Percentiles rank a stretch among this genome's conserved stretches.
Conservation (phyloP, 2,113 vertebrate species). For the Ovibos moschatus region DNA sequence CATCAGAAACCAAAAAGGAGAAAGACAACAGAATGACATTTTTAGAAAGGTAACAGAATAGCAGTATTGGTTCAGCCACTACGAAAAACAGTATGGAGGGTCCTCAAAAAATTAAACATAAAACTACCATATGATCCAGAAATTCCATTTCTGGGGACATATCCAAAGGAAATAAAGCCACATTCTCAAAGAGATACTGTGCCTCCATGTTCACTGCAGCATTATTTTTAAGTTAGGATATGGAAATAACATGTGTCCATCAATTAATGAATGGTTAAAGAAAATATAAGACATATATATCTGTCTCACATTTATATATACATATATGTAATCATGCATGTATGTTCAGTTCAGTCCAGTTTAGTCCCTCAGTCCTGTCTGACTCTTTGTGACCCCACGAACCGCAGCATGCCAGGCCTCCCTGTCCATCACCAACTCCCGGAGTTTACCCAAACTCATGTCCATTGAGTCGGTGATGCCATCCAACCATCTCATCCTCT, state of each 20-base stretch:
- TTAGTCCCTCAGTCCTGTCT: not conserved
- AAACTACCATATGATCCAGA: not conserved
- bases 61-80: not conserved
- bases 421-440: not conserved
- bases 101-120: not conserved
- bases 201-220: not conserved
- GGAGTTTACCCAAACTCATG: not conserved
- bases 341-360: too few species aligned
- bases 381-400: not conserved
- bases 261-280: not conserved
- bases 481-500: too few species aligned
- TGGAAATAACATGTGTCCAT: not conserved
- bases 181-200: not conserved
- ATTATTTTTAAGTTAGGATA: not conserved
- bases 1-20: not conserved
- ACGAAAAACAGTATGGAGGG: not conserved
- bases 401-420: accelerated
- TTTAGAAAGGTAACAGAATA: not conserved
- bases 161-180: not conserved
- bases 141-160: not conserved
- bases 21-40: not conserved
- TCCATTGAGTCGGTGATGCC: not conserved
- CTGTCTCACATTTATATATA: not conserved
- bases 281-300: not conserved
- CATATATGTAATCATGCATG: not conserved